These are phyloP conservation scores for Sprattus sprattus DNA, from an alignment of 2,113 vertebrate species.

Conservation along the genomic window DNA sequence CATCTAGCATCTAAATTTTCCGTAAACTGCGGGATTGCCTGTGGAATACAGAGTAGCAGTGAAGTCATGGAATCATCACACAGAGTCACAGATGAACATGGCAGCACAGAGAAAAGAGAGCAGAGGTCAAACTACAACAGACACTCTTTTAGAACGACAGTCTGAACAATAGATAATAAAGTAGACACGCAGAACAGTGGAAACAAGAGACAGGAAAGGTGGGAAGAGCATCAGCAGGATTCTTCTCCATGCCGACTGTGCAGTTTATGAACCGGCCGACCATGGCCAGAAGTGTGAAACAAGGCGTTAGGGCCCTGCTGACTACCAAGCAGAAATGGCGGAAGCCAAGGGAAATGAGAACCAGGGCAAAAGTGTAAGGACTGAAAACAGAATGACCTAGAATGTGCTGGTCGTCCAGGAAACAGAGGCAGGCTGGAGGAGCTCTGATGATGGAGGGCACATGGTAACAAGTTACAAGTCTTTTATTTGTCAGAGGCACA, in stretches of 20 bases:
- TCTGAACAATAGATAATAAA: not conserved
- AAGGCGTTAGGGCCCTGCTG: not conserved
- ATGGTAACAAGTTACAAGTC: no score
- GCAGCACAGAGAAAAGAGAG: not conserved
- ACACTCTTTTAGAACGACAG: not conserved
- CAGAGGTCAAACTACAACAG: not conserved
- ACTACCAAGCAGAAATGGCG: not conserved
- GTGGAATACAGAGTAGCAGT: not conserved
- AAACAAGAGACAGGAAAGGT: slow-evolving; percentile 7
- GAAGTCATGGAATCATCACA: not conserved
- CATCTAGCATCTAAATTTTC: not conserved
- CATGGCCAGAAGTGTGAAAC: not conserved
- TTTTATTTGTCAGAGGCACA: no score
- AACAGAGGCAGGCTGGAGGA: not conserved
- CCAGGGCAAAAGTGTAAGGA: not conserved
- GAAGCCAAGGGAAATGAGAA: slow-evolving; percentile 3
- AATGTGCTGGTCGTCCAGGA: not conserved
- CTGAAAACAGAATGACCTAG: not conserved
- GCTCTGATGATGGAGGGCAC: not conserved
- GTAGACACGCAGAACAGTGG: not conserved
- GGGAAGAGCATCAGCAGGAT: slow-evolving; percentile 19
- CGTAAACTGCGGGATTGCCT: not conserved
- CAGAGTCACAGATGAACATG: not conserved
- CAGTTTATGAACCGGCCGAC: not conserved
- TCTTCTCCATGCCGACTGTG: slow-evolving; percentile 1